Evolutionary conservation across 2,797 vertebrate genomes (phyloP), one percentile per base, ranked within the genome.

Genomic region (Microctenopoma stevenorrisi): DNA sequence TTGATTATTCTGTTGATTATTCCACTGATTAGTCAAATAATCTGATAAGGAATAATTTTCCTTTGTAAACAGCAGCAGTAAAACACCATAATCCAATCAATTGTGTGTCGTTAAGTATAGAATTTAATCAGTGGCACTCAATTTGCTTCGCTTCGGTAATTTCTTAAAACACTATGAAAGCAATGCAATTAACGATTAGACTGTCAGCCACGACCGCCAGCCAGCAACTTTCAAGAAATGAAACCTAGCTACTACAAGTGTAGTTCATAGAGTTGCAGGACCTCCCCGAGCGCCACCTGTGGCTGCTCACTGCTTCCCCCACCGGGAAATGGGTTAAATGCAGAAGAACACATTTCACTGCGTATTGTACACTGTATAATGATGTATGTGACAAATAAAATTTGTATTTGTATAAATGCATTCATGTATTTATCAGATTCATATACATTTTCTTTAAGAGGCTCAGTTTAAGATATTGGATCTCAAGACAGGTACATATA

Each of bases 81-180:
- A 38, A 15, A 66, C 33, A 14, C n/a, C 37, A n/a, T 61, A 40
- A 67, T 67, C 40, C 40, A 47, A 8, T 14, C 12, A 26, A n/a
- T 10, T 63, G 38, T 16, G 4, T 16, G 40, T 71, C n/a, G 55
- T 46, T n/a, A 48, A 56, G 43, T 26, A 22, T 28, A 28, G 46
- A 52, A 71, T 69, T 59, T 56, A 43, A 55, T 67, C 61, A 53
- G 22, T 9, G 12, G 2, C 33, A 33, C 22, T 49, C 18, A 13
- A 51, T 71, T 68, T 64, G 14, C 52, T 79, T 38, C 38, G 26
- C 44, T 56, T 18, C 3, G 14, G 25, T 26, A 50, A 48, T 59
- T 65, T 49, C 37, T 61, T 9, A 54, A 58, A 77, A 38, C 12
- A 54, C 40, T 47, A 43, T 1, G 47, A 56, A 25, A n/a, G 4